Base-by-base conservation (phyloP, 1,140 invertebrate genomes). In the Lineus longissimus region DNA sequence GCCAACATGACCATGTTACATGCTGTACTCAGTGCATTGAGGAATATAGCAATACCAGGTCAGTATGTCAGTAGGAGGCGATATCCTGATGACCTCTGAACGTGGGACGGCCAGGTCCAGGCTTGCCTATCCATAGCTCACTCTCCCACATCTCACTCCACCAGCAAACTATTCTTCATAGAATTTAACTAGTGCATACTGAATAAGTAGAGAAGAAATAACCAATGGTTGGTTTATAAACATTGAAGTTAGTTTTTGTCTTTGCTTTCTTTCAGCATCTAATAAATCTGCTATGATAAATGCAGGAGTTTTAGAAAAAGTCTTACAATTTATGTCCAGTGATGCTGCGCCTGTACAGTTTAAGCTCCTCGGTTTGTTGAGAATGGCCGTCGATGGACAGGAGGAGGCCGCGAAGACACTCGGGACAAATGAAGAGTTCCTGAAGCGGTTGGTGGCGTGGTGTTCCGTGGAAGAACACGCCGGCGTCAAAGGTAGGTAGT, bases 331-430 rank as follows among this genome's bases (percentile, higher is more conserved):
- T 84, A 80, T 90, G 2, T 83, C 87, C 54, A 87, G 91, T 56
- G 88, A 91, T 64, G 88, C 90, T 45, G 87, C 86, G 69, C 87
- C 89, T 4, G 91, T 94, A 0, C 88, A 92, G 30, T 94, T 93
- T 73, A 94, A 94, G 81, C 81, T 95, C 27, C 74, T 95, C 27
- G 92, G 91, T 11, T 91, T 92, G 22, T 78, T 94, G 2, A 85
- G 93, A 59, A 93, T 95, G 88, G 85, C 93, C 29, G 87, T 91
- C 41, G 90, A 91, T 82, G 88, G 88, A 15, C 90, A 92, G 86
- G 89, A 86, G 69, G 73, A 84, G 60, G 86, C 88, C 22, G 88
- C 89, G 0, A 76, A 82, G 36, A 78, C 83, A 55, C 76, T 91
- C 43, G 87, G 88, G 36, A 81, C 74, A 17, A 82, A 84, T 62